These are phyloP conservation scores for Hypercompe scribonia DNA, from an alignment of 2,888 invertebrate species.

Conservation along the genomic window DNA sequence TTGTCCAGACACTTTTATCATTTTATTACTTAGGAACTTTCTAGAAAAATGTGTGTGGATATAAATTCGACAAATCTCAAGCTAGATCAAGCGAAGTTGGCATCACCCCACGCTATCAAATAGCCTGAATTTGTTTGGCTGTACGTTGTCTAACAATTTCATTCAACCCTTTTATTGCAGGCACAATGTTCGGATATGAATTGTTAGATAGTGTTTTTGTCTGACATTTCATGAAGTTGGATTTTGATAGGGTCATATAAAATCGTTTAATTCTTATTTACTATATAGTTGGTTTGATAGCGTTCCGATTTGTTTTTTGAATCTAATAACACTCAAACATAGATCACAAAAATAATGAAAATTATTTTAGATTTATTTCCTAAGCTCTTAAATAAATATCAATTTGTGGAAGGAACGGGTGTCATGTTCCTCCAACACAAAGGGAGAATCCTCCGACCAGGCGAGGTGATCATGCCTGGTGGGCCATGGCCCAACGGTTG, in stretches of 20 bases:
- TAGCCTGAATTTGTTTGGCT: slow-evolving; percentile 45
- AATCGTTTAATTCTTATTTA: background rate
- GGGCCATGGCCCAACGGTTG: no score
- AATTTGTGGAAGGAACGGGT: no score
- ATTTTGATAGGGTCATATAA: background rate
- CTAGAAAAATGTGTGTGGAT: slow-evolving; percentile 45
- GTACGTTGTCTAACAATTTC: slow-evolving; percentile 44
- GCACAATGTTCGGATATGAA: slow-evolving; percentile 45
- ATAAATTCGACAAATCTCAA: slow-evolving; percentile 46
- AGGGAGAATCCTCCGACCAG: no score
- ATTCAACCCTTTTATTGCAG: slow-evolving; percentile 38
- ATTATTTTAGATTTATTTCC: background rate
- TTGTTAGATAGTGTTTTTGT: slow-evolving; percentile 24
- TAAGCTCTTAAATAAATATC: no score
- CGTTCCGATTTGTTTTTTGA: background rate
- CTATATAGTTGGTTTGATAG: background rate
- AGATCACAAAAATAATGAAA: background rate
- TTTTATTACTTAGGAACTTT: slow-evolving; percentile 45
- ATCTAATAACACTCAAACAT: background rate
- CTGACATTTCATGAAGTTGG: background rate
- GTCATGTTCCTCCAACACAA: no score
- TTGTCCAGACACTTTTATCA: slow-evolving; percentile 40
- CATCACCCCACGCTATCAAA: slow-evolving; percentile 46
- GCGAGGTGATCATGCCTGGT: no score
- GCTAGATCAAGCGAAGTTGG: slow-evolving; percentile 49